Conservation (phyloP, 2,888 invertebrate species). For the Agapostemon virescens region DNA sequence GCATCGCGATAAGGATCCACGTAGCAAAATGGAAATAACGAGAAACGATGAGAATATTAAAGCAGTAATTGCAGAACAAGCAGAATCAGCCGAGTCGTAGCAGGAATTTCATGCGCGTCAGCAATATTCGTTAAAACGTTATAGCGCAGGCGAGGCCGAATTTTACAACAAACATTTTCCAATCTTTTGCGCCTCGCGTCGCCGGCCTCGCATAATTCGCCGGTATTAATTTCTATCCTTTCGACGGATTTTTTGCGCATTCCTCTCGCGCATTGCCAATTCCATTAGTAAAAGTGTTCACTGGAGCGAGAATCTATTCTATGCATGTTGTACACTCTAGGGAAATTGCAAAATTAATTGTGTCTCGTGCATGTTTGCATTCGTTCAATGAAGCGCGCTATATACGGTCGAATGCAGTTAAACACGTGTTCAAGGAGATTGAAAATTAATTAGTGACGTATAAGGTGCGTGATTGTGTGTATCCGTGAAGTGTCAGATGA, state of each 20-base stretch:
- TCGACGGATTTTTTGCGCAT: neutral
- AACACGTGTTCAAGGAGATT: neutral
- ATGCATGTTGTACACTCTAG: neutral
- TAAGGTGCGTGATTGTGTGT: neutral
- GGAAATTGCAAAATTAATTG: slow-evolving; percentile 13
- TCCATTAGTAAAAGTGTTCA: slow-evolving; percentile 5
- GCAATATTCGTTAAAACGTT: neutral
- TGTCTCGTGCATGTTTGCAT: slow-evolving; percentile 6
- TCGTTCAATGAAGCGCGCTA: neutral
- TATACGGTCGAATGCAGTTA: neutral
- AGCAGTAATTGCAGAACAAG: neutral
- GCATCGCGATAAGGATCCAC: too few species aligned
- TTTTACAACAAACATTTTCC: neutral
- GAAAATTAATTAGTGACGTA: slow-evolving; percentile 2
- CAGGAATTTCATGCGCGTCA: neutral
- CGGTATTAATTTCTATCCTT: neutral
- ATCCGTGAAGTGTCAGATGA: neutral
- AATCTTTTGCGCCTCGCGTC: neutral
- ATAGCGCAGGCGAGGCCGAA: neutral
- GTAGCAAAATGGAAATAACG: neutral
- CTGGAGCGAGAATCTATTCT: neutral
- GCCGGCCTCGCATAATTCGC: neutral
- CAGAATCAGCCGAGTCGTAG: neutral
- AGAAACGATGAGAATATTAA: neutral
- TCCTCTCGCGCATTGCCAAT: neutral